Percentiles rank a stretch among this genome's conserved stretches.
Conservation (phyloP, 2,113 vertebrate species). For the Rhombomys opimus region DNA sequence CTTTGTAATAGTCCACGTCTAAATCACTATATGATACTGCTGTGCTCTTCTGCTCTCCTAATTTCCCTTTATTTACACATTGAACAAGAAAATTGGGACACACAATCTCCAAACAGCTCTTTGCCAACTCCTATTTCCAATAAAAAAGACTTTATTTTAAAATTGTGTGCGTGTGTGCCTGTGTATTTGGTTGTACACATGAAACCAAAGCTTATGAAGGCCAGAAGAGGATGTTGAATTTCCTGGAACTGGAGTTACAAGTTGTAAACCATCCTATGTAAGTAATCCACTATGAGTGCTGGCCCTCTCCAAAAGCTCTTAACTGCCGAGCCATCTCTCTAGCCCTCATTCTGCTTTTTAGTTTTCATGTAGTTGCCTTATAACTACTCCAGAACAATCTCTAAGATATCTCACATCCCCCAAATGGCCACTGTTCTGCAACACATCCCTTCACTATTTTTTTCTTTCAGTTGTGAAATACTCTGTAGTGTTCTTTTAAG, state of each 20-base stretch:
- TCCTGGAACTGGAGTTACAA: background rate
- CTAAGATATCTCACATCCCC: background rate
- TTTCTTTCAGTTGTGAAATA: background rate
- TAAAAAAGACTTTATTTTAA: background rate
- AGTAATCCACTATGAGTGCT: background rate
- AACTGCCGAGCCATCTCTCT: background rate
- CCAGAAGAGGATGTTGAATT: background rate
- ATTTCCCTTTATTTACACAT: background rate
- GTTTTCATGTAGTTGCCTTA: background rate
- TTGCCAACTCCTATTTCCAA: background rate
- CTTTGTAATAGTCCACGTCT: background rate
- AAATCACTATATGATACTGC: background rate
- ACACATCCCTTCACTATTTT: background rate
- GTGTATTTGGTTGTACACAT: background rate
- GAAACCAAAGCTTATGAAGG: background rate
- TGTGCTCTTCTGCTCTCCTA: background rate
- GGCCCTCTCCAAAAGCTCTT: background rate
- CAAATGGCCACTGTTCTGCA: background rate
- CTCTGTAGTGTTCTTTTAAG: background rate
- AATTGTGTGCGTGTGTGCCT: background rate
- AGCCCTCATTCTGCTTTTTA: background rate
- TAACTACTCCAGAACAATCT: background rate
- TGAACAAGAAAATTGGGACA: background rate
- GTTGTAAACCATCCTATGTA: background rate
- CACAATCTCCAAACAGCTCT: background rate